Evolutionary conservation across 2,797 vertebrate species (phyloP), one percentile per base, ranked within the genome.

Genomic region (Anisognathus igniventris): DNA sequence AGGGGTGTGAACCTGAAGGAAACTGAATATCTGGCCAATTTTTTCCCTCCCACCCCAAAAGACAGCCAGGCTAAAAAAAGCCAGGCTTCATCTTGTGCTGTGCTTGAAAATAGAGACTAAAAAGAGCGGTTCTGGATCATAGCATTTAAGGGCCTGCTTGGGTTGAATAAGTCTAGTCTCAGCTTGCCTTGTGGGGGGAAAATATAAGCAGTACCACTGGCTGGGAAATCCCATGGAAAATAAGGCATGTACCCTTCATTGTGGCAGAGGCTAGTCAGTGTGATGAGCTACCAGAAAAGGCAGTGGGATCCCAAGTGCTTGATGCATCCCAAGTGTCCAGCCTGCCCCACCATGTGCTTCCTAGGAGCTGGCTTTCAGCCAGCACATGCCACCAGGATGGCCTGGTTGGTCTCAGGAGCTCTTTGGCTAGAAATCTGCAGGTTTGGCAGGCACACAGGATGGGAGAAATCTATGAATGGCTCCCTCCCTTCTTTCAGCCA

Each of bases 51-150:
- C 33, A 76, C 53, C 71, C 57, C 19, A 14, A 45, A 74, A 51
- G 48, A 58, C 23, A 67, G 75, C 44, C 64, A 66, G 47, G 51
- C 48, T 87, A 40, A 92, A 94, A 94, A 92, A 83, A 66, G 9
- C 16, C 33, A 76, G 64, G 47, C 42, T 77, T 90, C 0, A 3
- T 70, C 50, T 88, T 77, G 57, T 31, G 28, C 50, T 61, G n/a
- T 45, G 42, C 73, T 31, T 93, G 70, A 90, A 93, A 94, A 86
- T 61, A 61, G 65, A 88, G 16, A 35, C 50, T 47, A 12, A 57
- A 86, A 62, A 66, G 9, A 31, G 15, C 0, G 0, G 39, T 60
- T 28, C 42, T 40, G 28, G 25, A 24, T 88, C 23, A 5, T 4
- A 83, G 47, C 58, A 37, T 42, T 57, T 71, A 75, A 77, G 58